A percentile compares a stretch with the other conserved stretches of the same genome.
phyloP scores from a whole-genome alignment of 2,888 invertebrate species.

The Drosophila maculinotata region DNA sequence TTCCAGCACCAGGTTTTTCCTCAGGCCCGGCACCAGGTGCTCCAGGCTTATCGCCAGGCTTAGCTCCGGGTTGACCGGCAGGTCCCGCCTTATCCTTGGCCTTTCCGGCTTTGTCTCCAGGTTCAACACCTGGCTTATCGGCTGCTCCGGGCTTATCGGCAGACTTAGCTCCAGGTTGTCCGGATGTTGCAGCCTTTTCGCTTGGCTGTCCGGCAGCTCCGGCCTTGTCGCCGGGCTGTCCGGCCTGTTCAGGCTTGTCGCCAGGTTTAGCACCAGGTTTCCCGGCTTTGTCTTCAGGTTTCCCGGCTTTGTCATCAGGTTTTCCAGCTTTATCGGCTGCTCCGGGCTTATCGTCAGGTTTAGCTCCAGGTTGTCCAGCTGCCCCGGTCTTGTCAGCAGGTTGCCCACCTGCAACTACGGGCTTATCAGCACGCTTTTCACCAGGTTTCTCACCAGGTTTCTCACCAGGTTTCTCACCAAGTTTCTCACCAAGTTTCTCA shows the following conservation, averaged over 20 bases:
- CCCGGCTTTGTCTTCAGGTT: not conserved
- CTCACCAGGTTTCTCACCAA: not conserved
- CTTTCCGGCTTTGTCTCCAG: slow-evolving; percentile 5
- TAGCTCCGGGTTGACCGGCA: not conserved
- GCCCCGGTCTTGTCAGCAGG: slow-evolving; percentile 1
- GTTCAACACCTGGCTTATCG: slow-evolving; percentile 1
- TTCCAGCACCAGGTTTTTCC: slow-evolving; percentile 3
- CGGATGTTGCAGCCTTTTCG: not conserved
- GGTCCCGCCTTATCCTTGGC: not conserved
- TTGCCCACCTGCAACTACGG: not conserved
- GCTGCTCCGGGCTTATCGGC: not conserved
- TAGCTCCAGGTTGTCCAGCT: slow-evolving; percentile 3
- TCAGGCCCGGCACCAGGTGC: not conserved
- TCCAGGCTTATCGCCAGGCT: not conserved
- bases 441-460: not conserved
- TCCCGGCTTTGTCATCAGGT: not conserved
- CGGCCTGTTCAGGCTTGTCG: not conserved
- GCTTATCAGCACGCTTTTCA: not conserved
- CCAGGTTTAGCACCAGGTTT: not conserved
- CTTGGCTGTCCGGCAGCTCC: not conserved
- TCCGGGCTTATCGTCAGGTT: too few species aligned
- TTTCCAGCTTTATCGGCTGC: not conserved
- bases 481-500: not conserved
- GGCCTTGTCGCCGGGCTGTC: not conserved
- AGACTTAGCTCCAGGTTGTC: slow-evolving; percentile 2